Evolutionary conservation across 2,113 vertebrate species (phyloP).

Genomic region (Mugil cephalus): DNA sequence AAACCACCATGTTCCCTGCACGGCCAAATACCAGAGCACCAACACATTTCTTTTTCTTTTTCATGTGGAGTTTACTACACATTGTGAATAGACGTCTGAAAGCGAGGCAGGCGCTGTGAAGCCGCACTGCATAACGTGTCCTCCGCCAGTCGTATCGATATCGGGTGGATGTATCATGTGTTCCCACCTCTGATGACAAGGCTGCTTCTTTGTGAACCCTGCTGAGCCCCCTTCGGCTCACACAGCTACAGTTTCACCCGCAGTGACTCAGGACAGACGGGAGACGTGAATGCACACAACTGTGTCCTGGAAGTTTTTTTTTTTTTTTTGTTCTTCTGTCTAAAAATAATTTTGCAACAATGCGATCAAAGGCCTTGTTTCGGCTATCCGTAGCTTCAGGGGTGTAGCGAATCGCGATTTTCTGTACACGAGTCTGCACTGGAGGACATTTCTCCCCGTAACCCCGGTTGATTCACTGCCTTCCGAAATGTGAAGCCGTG

Average conservation of each 20-base stretch:
- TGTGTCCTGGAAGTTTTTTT: not conserved
- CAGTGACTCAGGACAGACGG: slow-evolving; percentile 13
- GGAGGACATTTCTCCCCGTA: not conserved
- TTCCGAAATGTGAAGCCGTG: not conserved
- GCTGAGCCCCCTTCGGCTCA: slow-evolving; percentile 35
- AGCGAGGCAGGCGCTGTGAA: slow-evolving; percentile 8
- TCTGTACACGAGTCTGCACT: not conserved
- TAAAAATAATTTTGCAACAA: not conserved
- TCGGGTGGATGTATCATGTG: slow-evolving; percentile 49
- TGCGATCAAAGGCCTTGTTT: not conserved
- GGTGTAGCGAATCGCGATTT: not conserved
- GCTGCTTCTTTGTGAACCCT: slow-evolving; percentile 43
- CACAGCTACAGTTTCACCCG: slow-evolving; percentile 39
- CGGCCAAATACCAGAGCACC: not conserved
- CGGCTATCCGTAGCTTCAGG: not conserved
- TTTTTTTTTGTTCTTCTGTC: not conserved
- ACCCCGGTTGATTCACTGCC: slow-evolving; percentile 10
- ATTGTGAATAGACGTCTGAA: slow-evolving; percentile 3
- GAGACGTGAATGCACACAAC: not conserved
- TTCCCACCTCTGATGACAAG: slow-evolving; percentile 48
- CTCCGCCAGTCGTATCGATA: slow-evolving; percentile 32
- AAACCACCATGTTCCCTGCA: slow-evolving; percentile 5
- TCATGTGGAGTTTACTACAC: not conserved
- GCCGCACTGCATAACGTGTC: slow-evolving; percentile 29
- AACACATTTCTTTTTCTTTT: too few relatives aligned